These are phyloP conservation scores for Spongilla lacustris DNA, from an alignment of 37 sponge, comb jelly and placozoan genomes.

Conservation along the genomic window DNA sequence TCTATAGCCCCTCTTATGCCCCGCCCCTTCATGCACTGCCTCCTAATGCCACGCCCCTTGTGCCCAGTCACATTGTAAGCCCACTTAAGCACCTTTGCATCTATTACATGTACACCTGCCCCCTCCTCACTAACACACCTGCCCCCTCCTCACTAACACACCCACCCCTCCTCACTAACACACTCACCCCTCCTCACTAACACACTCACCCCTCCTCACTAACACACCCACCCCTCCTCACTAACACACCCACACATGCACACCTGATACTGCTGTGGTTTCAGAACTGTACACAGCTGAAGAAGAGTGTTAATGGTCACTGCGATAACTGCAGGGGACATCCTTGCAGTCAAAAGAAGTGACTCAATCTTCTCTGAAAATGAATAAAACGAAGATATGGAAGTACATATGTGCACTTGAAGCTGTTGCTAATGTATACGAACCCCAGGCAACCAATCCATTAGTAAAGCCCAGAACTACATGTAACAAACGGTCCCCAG, in stretches of 20 bases:
- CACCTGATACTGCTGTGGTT: slow-evolving; percentile 24
- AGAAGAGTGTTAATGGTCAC: slow-evolving; percentile 54
- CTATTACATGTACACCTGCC: no score
- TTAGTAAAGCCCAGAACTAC: not conserved
- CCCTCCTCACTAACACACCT: no score
- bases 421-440: not conserved
- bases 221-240: not conserved
- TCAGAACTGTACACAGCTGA: slow-evolving; percentile 32
- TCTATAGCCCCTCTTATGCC: no score
- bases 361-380: slow-evolving; percentile 30
- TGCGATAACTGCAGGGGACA: slow-evolving; percentile 40
- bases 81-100: no score
- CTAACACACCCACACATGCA: no score
- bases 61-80: no score
- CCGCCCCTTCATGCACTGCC: no score
- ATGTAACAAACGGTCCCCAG: not conserved
- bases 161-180: no score
- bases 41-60: no score
- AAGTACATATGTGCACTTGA: no score
- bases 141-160: no score
- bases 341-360: slow-evolving; percentile 26
- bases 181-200: not conserved
- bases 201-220: not conserved
- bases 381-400: no score
- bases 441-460: not conserved